These are phyloP conservation scores for Oasisia sp. DNA, from an alignment of 2,888 invertebrate genomes.

Conservation along the genomic window DNA sequence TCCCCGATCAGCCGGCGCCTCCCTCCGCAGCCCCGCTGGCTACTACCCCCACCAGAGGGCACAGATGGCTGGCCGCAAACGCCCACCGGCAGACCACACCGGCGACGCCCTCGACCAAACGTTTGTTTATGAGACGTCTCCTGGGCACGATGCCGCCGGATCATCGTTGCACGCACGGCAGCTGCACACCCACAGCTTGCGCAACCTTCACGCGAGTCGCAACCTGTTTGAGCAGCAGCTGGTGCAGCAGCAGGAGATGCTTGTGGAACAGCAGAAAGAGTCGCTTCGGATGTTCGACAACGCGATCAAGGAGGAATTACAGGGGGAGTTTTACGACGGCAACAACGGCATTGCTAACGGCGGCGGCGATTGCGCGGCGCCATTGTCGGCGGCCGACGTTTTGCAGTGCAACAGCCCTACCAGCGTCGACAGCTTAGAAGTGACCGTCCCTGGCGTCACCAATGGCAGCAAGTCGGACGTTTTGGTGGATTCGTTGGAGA, in stretches of 20 bases:
- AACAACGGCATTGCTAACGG: neutral
- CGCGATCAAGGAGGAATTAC: slow-evolving; percentile 55
- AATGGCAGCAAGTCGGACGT: neutral
- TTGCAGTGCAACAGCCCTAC: neutral
- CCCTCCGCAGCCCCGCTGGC: neutral
- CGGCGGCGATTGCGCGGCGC: slow-evolving; percentile 46
- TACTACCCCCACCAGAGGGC: neutral
- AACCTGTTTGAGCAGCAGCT: slow-evolving; percentile 57
- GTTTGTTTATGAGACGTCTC: neutral
- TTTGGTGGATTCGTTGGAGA: neutral
- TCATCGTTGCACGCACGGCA: neutral
- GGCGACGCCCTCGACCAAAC: neutral
- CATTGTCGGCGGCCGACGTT: slow-evolving; percentile 42
- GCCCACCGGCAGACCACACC: neutral
- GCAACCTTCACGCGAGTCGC: slow-evolving; percentile 54
- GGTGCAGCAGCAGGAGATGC: slow-evolving; percentile 54
- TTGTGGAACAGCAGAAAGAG: slow-evolving; percentile 55
- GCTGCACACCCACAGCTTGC: slow-evolving; percentile 44
- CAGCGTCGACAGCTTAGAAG: slow-evolving; percentile 29
- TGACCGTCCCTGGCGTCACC: neutral
- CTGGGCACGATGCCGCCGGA: neutral
- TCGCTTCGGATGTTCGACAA: slow-evolving; percentile 54
- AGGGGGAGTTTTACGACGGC: slow-evolving; percentile 36
- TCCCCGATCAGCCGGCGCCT: neutral
- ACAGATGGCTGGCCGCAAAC: neutral